Conservation (phyloP, 2,113 vertebrate species). For the Myotis yumanensis region DNA sequence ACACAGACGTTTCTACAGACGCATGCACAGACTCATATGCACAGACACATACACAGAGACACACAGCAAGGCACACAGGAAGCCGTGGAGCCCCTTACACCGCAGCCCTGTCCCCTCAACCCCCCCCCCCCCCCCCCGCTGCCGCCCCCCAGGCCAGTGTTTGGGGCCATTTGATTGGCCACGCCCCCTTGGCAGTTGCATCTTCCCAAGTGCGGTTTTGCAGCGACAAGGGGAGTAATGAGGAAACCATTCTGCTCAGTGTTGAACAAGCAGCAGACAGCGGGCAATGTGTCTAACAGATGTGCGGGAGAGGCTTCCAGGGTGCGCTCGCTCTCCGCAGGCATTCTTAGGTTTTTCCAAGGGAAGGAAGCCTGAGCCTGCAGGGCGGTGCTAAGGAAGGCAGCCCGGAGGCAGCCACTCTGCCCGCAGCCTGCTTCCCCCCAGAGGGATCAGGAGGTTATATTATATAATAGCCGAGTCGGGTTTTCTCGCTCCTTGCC, state of each 20-base stretch:
- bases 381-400: neutral
- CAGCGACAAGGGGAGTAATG: slow-evolving; percentile 58
- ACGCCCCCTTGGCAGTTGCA: slow-evolving; percentile 11
- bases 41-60: neutral
- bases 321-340: neutral
- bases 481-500: neutral
- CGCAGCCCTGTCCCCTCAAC: neutral
- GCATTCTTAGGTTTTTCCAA: neutral
- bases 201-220: slow-evolving; percentile 67
- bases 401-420: rapidly evolving
- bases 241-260: slow-evolving; percentile 60
- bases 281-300: slow-evolving; percentile 70
- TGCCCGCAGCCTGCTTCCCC: neutral
- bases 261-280: slow-evolving; percentile 56
- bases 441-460: rapidly evolving
- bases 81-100: neutral
- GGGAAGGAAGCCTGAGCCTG: neutral
- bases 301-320: neutral
- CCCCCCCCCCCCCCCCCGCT: rapidly evolving
- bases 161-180: neutral
- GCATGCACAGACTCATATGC: neutral
- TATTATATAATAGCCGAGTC: neutral
- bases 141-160: neutral
- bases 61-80: neutral
- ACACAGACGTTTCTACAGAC: neutral